phyloP scores from a whole-genome alignment of 1,140 invertebrate genomes.

The Diprion similis region DNA sequence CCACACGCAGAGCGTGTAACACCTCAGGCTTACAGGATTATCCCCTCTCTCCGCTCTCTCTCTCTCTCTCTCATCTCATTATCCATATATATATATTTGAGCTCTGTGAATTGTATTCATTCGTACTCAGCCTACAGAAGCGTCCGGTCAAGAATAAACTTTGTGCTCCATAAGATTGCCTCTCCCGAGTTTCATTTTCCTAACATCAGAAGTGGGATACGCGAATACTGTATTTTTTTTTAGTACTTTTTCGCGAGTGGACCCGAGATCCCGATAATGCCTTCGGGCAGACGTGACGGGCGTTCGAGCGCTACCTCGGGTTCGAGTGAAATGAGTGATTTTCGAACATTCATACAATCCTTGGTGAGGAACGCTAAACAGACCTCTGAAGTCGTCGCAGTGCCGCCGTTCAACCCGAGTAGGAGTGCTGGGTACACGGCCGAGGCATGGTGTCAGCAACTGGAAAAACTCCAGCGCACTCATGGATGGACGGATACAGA shows the following conservation, averaged over 20 bases:
- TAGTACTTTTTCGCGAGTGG: slow-evolving; percentile 3
- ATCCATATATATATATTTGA: not conserved
- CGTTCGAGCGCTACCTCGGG: not conserved
- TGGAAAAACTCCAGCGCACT: not conserved
- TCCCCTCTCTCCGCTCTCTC: not conserved
- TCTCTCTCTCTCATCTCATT: too few species aligned
- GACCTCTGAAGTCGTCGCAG: not conserved
- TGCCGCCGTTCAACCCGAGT: not conserved
- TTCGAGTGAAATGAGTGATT: not conserved
- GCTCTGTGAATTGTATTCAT: not conserved
- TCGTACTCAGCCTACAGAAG: not conserved
- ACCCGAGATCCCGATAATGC: not conserved
- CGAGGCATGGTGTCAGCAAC: not conserved
- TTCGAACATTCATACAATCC: not conserved
- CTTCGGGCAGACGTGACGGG: not conserved
- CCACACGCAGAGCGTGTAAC: not conserved
- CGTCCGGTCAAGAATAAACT: not conserved
- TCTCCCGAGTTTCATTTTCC: not conserved
- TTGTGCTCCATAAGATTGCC: not conserved
- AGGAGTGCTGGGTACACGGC: not conserved
- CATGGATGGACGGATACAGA: slow-evolving; percentile 3
- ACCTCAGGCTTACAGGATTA: not conserved
- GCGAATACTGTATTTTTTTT: not conserved
- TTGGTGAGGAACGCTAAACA: not conserved
- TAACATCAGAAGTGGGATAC: slow-evolving; percentile 3